These are phyloP conservation scores for Paedocypris micromegethes DNA, from an alignment of 2,797 vertebrate species.

Conservation along the genomic window DNA sequence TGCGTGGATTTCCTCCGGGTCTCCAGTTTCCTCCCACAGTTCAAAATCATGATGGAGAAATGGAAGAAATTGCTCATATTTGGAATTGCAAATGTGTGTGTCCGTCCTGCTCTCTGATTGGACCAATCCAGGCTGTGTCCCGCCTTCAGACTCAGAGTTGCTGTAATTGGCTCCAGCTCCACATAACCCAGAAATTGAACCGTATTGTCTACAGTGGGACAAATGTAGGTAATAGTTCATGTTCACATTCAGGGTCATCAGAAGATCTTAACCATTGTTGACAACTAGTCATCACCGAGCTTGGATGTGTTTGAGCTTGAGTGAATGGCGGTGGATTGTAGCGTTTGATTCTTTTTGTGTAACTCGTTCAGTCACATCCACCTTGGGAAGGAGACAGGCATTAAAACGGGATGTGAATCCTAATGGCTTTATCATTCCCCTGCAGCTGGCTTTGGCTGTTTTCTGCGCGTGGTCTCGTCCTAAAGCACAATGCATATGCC, in stretches of 20 bases:
- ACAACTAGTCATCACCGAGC: conserved; percentile 20
- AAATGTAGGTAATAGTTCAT: too few species aligned
- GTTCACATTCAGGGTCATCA: not conserved
- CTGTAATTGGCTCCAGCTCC: too few species aligned
- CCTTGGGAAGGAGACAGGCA: conserved; percentile 49
- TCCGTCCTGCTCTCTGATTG: too few species aligned
- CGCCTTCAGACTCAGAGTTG: too few species aligned
- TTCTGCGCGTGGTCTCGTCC: conserved; percentile 52
- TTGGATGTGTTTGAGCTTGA: conserved; percentile 16
- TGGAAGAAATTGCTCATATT: too few species aligned
- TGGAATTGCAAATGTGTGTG: too few species aligned
- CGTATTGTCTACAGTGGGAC: too few species aligned
- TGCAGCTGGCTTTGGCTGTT: conserved; percentile 56
- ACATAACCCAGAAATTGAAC: too few species aligned
- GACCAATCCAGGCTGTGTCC: too few species aligned
- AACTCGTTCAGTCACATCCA: conserved; percentile 47
- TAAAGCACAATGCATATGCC: conserved; percentile 64
- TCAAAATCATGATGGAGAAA: too few species aligned
- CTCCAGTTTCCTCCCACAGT: too few species aligned
- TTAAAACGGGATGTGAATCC: conserved; percentile 60
- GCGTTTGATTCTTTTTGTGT: conserved; percentile 39
- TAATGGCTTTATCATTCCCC: conserved; percentile 65
- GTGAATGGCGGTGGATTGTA: conserved; percentile 24
- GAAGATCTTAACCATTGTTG: not conserved
- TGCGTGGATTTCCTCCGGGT: too few species aligned